These are phyloP conservation scores for Labeo calbasu DNA, from an alignment of 2,797 vertebrate species.

Conservation along the genomic window DNA sequence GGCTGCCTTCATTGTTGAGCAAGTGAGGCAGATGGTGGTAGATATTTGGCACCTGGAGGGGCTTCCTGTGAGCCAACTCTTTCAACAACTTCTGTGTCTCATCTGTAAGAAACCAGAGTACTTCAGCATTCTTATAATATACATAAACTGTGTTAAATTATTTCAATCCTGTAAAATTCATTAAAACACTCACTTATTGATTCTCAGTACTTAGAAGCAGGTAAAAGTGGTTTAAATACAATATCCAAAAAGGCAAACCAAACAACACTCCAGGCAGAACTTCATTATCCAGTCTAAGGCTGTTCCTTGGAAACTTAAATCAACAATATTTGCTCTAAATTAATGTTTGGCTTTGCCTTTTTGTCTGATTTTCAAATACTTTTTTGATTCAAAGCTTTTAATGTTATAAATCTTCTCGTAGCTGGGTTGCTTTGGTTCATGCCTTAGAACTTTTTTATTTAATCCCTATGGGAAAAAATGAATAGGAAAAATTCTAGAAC, in stretches of 20 bases:
- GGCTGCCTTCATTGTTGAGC: slow-evolving; percentile 94
- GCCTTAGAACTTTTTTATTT: background rate
- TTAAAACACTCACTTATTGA: background rate
- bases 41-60: slow-evolving; percentile 98
- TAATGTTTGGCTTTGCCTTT: background rate
- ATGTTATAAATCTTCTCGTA: background rate
- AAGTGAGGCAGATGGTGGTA: slow-evolving; percentile 99
- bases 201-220: background rate
- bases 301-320: background rate
- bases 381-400: background rate
- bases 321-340: background rate
- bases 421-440: background rate
- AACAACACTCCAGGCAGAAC: background rate
- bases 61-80: slow-evolving; percentile 89
- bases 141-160: background rate
- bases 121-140: background rate
- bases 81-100: slow-evolving; percentile 95
- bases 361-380: background rate
- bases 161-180: background rate
- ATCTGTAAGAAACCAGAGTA: slow-evolving; percentile 75
- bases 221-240: background rate
- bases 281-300: background rate
- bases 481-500: background rate
- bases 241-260: background rate
- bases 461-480: background rate